phyloP scores from a whole-genome alignment of 2,888 invertebrate species.

The Onthophagus sagittarius region DNA sequence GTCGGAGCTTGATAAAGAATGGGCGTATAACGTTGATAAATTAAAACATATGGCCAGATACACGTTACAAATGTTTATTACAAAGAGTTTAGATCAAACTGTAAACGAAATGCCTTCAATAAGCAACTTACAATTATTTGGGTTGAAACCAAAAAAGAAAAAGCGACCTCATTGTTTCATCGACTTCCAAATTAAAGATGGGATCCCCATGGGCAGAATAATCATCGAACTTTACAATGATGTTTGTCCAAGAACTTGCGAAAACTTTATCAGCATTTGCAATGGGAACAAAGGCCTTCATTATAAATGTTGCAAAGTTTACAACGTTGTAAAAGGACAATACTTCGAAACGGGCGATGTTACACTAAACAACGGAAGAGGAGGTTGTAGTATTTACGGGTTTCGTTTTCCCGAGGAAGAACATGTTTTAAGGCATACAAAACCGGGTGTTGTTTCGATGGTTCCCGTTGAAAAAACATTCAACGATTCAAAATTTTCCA shows the following conservation, averaged over 20 bases:
- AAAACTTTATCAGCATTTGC: constrained; percentile 46
- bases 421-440: constrained; percentile 48
- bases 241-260: constrained; percentile 44
- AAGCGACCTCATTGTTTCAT: constrained; percentile 34
- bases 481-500: constrained; percentile 53
- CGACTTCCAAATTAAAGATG: constrained; percentile 43
- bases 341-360: constrained; percentile 56
- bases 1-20: constrained; percentile 5
- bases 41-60: constrained; percentile 36
- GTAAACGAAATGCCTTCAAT: constrained; percentile 38
- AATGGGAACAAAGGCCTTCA: constrained; percentile 36
- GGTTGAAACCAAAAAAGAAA: constrained; percentile 27
- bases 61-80: constrained; percentile 35
- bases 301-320: constrained; percentile 45
- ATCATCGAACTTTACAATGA: constrained; percentile 46
- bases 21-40: constrained; percentile 20
- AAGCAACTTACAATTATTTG: constrained; percentile 30
- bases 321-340: constrained; percentile 49
- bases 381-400: constrained; percentile 52
- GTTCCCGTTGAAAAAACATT: constrained; percentile 40
- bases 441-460: constrained; percentile 50
- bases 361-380: constrained; percentile 50
- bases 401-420: constrained; percentile 49
- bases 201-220: constrained; percentile 41
- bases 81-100: constrained; percentile 35